phyloP scores from a whole-genome alignment of 1,140 invertebrate genomes.

The Araneus ventricosus region DNA sequence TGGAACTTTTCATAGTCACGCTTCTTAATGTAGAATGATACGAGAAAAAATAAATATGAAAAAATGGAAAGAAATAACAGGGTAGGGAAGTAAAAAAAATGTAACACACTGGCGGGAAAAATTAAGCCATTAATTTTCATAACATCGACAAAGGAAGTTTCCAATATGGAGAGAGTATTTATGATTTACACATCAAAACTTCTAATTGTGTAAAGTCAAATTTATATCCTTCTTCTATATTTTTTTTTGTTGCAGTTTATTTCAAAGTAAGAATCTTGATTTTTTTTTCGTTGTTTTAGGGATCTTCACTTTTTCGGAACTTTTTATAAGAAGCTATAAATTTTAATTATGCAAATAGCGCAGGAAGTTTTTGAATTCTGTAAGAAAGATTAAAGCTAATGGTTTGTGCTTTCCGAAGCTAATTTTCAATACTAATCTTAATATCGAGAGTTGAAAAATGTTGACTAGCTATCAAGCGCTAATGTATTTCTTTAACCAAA shows the following conservation, averaged over 20 bases:
- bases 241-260: conserved; percentile 33
- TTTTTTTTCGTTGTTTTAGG: background rate
- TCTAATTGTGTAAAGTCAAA: conserved; percentile 75
- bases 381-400: conserved; percentile 53
- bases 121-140: conserved; percentile 75
- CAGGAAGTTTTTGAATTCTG: conserved; percentile 43
- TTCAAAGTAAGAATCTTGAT: background rate
- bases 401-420: conserved; percentile 35
- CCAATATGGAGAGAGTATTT: conserved; percentile 55
- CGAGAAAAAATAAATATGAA: conserved; percentile 7
- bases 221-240: conserved; percentile 63
- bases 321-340: conserved; percentile 60
- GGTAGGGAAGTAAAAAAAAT: conserved; percentile 19
- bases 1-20: background rate
- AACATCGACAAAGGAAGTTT: conserved; percentile 64
- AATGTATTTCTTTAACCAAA: background rate
- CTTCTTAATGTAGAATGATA: conserved; percentile 64
- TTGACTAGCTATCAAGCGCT: background rate
- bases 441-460: conserved; percentile 34
- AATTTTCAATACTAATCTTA: conserved; percentile 54
- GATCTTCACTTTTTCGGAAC: background rate
- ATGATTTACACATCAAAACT: conserved; percentile 74
- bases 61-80: background rate
- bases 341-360: conserved; percentile 68
- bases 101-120: conserved; percentile 32